Evolutionary conservation across 2,888 invertebrate genomes (phyloP).

Genomic region (Eubasilissa splendida): DNA sequence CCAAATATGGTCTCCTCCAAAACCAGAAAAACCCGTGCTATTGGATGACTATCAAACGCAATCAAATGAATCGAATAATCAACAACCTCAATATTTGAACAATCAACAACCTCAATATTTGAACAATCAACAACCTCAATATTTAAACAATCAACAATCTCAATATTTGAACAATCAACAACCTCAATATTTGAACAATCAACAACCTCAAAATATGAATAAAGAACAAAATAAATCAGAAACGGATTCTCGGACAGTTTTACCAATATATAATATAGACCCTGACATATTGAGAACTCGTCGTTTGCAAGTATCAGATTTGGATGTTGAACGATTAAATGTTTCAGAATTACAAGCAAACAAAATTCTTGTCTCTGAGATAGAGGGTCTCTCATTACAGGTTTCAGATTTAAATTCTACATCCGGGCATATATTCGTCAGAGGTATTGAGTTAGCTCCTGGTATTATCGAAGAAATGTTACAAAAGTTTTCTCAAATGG

Average conservation of each 20-base stretch:
- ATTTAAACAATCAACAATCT: neutral
- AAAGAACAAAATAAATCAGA: neutral
- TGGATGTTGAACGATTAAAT: constrained; percentile 85
- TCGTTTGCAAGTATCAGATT: constrained; percentile 80
- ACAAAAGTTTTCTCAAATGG: constrained; percentile 71
- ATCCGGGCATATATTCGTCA: constrained; percentile 78
- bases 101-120: no score
- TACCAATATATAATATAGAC: constrained; percentile 59
- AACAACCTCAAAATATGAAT: neutral
- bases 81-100: no score
- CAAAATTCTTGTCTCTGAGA: constrained; percentile 85
- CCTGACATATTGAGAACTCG: constrained; percentile 71
- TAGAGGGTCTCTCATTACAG: constrained; percentile 82
- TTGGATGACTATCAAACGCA: neutral
- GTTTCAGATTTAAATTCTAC: constrained; percentile 82
- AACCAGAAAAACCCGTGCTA: neutral
- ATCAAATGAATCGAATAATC: constrained; percentile 1
- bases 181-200: neutral
- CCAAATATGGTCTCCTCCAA: constrained; percentile 1
- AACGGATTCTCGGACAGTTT: constrained; percentile 49
- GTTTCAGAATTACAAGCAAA: constrained; percentile 86
- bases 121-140: neutral
- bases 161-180: no score
- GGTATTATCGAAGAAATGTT: constrained; percentile 80
- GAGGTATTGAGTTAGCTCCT: constrained; percentile 79